Evolutionary conservation across 2,888 invertebrate species (phyloP).

Genomic region (Archips crataeganus): DNA sequence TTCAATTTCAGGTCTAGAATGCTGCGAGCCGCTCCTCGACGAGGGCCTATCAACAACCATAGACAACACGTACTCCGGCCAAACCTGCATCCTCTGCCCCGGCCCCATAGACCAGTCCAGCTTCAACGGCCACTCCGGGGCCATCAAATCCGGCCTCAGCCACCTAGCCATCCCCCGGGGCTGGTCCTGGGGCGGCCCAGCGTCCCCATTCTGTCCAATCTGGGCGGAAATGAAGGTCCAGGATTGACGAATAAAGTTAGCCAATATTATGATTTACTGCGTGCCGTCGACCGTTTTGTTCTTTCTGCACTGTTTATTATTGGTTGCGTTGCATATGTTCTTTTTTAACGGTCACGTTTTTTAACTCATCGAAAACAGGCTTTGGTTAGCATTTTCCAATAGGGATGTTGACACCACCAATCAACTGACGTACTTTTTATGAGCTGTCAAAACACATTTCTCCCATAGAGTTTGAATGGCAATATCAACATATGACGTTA

Average conservation of each 20-base stretch:
- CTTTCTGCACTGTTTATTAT: conserved; percentile 58
- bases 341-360: conserved; percentile 48
- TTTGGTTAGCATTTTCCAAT: too few species aligned
- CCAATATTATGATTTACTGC: conserved; percentile 51
- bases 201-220: conserved; percentile 90
- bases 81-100: conserved; percentile 66
- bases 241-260: conserved; percentile 67
- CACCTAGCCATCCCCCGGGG: conserved; percentile 93
- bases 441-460: too few species aligned
- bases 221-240: conserved; percentile 89
- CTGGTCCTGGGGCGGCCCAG: conserved; percentile 93
- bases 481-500: too few species aligned
- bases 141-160: conserved; percentile 89
- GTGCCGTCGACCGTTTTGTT: conserved; percentile 54
- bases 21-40: conserved; percentile 68
- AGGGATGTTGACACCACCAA: too few species aligned
- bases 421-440: too few species aligned
- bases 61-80: conserved; percentile 63
- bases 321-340: conserved; percentile 53
- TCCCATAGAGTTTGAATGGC: too few species aligned
- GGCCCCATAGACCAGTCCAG: conserved; percentile 59
- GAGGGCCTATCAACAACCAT: conserved; percentile 68
- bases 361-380: neutral
- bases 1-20: conserved; percentile 65
- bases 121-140: conserved; percentile 86